Evolutionary conservation across 2,113 vertebrate genomes (phyloP), one percentile per base, ranked within the genome.

Genomic region (Hystrix cristata): DNA sequence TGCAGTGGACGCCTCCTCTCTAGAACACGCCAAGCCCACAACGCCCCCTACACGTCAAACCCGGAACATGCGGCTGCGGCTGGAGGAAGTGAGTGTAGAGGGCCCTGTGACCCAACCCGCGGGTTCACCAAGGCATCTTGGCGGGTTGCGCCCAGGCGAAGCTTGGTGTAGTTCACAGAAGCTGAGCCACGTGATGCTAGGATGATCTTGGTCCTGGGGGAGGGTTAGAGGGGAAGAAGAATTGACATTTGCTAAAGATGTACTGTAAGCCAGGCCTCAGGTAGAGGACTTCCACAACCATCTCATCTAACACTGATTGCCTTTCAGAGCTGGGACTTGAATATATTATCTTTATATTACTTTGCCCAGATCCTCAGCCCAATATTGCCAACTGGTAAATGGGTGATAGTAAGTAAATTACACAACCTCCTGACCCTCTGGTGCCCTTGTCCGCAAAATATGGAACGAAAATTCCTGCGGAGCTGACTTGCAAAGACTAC

Each of bases 11-110:
- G 11, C 67, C 14, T 21, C 95, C 12, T 16, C 95, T 76, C 38
- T 80, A 1, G 6, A 59, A 27, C 43, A 91, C 23, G 6, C 71
- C 82, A 87, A 80, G 92, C 93, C 96, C 46, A 34, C 93, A 87
- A 0, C 0, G 0, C 71, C 89, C 57, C 43, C 1, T 0, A 15
- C 97, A 65, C 18, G 31, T 9, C 67, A 60, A 57, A 31, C 78
- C 25, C 82, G 71, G 95, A 95, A 79, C 27, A 27, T 4, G 14
- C 16, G 31, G 84, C 94, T 18, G 18, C 5, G 38, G 19, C 80
- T 43, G 3, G 27, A 86, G 16, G 96, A 95, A 84, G 98, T 98
- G 69, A 96, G 97, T 97, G 43, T 64, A 65, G 1, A 29, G 27
- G 48, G 38, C 21, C 7, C 13, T 23, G 7, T 5, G 67, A 64